These are phyloP conservation scores for Chaetorhynchus papuensis DNA, from an alignment of 2,113 vertebrate genomes.

Conservation along the genomic window DNA sequence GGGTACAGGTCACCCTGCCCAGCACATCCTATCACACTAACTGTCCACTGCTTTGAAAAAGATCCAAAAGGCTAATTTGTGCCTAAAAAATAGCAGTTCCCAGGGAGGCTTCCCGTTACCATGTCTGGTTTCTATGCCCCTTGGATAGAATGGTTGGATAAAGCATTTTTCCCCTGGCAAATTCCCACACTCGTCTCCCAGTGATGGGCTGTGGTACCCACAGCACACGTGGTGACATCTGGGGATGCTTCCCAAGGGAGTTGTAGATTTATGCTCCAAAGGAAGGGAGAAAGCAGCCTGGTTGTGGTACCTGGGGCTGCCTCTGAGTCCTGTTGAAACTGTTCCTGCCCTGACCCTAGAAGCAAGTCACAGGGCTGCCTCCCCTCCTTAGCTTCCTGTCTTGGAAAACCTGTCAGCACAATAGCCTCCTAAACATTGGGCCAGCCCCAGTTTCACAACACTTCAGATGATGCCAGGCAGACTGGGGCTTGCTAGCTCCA, in stretches of 20 bases:
- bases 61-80: neutral
- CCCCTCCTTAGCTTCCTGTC: neutral
- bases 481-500: neutral
- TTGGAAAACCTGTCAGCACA: neutral
- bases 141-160: neutral
- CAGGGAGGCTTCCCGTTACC: neutral
- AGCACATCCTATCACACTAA: neutral
- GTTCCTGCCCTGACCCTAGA: neutral
- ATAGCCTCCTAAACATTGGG: neutral
- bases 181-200: neutral
- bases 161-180: neutral
- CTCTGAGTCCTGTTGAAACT: neutral
- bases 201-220: neutral
- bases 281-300: neutral
- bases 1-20: neutral
- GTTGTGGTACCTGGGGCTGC: neutral
- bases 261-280: neutral
- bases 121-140: neutral
- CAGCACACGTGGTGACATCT: neutral
- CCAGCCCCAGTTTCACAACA: neutral
- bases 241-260: neutral
- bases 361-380: neutral
- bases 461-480: neutral
- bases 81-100: neutral
- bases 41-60: neutral